Evolutionary conservation across 1,140 invertebrate genomes (phyloP).

Genomic region (Mactra quadrangularis): DNA sequence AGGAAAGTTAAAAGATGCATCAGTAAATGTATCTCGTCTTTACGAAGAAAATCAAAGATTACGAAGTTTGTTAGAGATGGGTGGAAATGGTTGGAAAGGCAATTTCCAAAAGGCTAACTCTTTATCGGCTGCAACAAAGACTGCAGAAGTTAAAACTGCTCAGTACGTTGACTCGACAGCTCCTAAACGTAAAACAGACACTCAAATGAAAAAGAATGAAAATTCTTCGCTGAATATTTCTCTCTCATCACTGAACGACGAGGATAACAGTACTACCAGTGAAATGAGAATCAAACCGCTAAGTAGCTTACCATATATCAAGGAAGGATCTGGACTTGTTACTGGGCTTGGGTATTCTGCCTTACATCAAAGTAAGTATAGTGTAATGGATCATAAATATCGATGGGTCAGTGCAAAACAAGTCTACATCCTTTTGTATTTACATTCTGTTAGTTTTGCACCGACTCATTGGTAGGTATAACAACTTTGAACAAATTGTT

Average conservation of each 20-base stretch:
- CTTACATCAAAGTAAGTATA: conserved; percentile 49
- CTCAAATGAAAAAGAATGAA: not conserved
- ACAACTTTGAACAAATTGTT: too few relatives aligned
- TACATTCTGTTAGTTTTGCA: too few relatives aligned
- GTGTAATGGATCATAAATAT: not conserved
- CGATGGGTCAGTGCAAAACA: too few relatives aligned
- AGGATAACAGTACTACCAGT: not conserved
- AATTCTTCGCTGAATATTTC: not conserved
- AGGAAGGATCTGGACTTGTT: conserved; percentile 23
- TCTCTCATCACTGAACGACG: not conserved
- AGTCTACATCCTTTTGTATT: not conserved
- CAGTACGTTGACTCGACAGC: conserved; percentile 42
- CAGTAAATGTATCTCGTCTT: conserved; percentile 22
- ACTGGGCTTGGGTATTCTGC: conserved; percentile 25
- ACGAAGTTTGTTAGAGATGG: conserved; percentile 40
- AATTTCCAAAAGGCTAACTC: conserved; percentile 55
- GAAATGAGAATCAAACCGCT: conserved; percentile 47
- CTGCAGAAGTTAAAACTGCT: not conserved
- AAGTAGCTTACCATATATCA: conserved; percentile 43
- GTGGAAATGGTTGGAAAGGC: conserved; percentile 39
- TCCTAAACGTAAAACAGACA: conserved; percentile 18
- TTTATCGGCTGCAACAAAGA: not conserved
- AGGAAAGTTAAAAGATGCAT: conserved; percentile 55
- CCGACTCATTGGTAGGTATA: too few relatives aligned
- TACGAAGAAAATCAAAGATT: conserved; percentile 56